Base-by-base conservation (phyloP, 2,797 vertebrate genomes). In the Prunella strophiata region DNA sequence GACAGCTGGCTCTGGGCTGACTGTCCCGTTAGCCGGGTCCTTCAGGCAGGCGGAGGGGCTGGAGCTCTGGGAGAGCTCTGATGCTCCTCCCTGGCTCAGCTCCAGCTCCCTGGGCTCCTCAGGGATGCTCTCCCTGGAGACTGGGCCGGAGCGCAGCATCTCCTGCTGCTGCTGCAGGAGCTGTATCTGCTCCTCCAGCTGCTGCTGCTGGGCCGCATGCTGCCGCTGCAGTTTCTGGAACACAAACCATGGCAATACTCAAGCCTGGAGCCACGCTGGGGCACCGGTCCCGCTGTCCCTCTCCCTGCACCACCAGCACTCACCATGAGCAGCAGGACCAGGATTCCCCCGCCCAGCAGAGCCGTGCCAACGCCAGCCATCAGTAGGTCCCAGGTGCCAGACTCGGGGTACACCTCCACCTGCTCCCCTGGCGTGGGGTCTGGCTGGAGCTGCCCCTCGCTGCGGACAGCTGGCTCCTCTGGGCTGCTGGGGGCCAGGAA, bases 341-440 rank as follows among this genome's bases (percentile, higher is more conserved):
- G 97, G 71, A 99, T 57, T 95, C 98, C 99, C 14, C 98, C 99
- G 1, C 98, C 99, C 67, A 99, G 96, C 89, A 99, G 97, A 42
- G 98, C 88, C 0, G 98, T 98, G 80, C 98, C 93, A 0, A 98
- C 48, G 1, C 95, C 97, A 38, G 98, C 96, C 29, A 97, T 96
- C 89, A 98, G 50, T 13, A 98, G 95, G 94, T 99, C 98, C 97
- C 98, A 98, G 72, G 94, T 97, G 62, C 98, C 67, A 6, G 97
- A 95, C 19, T 98, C 96, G 0, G 98, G 98, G 45, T 96, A 81
- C 15, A 94, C 34, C 30, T 85, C 92, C 72, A n/a, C 5, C n/a
- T 62, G 93, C 66, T 93, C 82, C 74, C 47, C 68, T 2, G 63
- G 70, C 0, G 2, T 6, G 1, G 40, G 43, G 25, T 94, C 89